Conservation (phyloP, 2,888 invertebrate genomes). For the Leptura quadrifasciata region DNA sequence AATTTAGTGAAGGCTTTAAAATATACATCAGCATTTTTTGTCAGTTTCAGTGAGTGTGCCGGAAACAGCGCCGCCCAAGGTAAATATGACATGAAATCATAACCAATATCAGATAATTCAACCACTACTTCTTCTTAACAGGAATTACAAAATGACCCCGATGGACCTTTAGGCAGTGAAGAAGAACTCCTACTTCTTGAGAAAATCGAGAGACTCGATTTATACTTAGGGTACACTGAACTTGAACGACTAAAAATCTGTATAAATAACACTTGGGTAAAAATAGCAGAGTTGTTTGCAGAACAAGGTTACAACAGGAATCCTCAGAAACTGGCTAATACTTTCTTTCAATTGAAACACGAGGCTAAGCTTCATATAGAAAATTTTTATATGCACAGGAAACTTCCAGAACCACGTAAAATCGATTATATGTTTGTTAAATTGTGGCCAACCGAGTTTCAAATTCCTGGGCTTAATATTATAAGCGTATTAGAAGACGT, state of each 20-base stretch:
- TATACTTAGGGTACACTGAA: conserved; percentile 41
- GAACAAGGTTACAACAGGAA: conserved; percentile 43
- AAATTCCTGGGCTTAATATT: conserved; percentile 33
- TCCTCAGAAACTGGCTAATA: conserved; percentile 41
- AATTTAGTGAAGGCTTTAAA: background rate
- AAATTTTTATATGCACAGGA: conserved; percentile 40
- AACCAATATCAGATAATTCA: background rate
- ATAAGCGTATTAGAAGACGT: conserved; percentile 37
- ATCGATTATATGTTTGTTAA: conserved; percentile 44
- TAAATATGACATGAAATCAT: conserved; percentile 12
- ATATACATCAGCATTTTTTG: background rate
- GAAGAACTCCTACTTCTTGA: conserved; percentile 39
- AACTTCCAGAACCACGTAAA: conserved; percentile 36
- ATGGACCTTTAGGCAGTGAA: conserved; percentile 30
- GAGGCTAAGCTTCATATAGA: conserved; percentile 44
- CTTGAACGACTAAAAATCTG: conserved; percentile 37
- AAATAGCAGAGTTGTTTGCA: conserved; percentile 42
- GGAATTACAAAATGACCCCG: conserved; percentile 41
- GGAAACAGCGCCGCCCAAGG: conserved; percentile 15
- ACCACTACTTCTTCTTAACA: conserved; percentile 17
- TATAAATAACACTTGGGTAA: conserved; percentile 38
- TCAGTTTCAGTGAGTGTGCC: conserved; percentile 31
- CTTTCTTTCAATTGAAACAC: conserved; percentile 45
- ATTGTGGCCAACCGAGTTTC: conserved; percentile 41
- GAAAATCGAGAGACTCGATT: conserved; percentile 36